Conservation (phyloP, 1,140 invertebrate species). For the Drosophila rhopaloa region DNA sequence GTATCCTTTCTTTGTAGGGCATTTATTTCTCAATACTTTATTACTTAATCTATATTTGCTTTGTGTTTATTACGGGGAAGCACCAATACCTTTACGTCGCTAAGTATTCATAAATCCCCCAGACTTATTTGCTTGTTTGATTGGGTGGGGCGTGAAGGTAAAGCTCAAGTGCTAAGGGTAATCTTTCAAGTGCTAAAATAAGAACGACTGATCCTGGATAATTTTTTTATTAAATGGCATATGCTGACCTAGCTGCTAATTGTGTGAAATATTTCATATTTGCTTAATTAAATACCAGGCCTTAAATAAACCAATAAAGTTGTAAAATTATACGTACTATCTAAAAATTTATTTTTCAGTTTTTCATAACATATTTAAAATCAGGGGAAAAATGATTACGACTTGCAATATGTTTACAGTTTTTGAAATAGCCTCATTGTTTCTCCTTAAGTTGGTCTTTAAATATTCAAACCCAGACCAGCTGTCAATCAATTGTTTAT, state of each 20-base stretch:
- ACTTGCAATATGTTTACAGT: no score
- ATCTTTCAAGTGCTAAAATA: constrained; percentile 17
- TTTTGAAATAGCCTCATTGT: no score
- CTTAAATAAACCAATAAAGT: not conserved
- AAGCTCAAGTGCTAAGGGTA: constrained; percentile 27
- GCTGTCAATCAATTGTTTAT: not conserved
- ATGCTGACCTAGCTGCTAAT: not conserved
- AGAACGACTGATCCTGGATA: constrained; percentile 25
- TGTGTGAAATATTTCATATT: not conserved
- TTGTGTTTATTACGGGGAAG: not conserved
- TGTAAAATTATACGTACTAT: no score
- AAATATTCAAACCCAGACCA: no score
- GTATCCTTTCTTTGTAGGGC: not conserved
- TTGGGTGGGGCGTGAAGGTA: constrained; percentile 10
- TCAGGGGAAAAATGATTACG: no score
- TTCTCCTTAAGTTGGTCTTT: no score
- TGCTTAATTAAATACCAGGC: not conserved
- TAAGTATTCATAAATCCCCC: constrained; percentile 13
- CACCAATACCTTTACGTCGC: constrained; percentile 12
- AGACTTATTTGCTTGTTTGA: constrained; percentile 22
- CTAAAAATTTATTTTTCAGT: no score
- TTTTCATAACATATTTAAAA: no score
- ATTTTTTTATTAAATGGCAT: not conserved
- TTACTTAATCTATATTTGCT: constrained; percentile 27
- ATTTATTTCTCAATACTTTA: not conserved